These are phyloP conservation scores for Podiceps cristatus DNA, from an alignment of 2,113 vertebrate genomes.

Conservation along the genomic window DNA sequence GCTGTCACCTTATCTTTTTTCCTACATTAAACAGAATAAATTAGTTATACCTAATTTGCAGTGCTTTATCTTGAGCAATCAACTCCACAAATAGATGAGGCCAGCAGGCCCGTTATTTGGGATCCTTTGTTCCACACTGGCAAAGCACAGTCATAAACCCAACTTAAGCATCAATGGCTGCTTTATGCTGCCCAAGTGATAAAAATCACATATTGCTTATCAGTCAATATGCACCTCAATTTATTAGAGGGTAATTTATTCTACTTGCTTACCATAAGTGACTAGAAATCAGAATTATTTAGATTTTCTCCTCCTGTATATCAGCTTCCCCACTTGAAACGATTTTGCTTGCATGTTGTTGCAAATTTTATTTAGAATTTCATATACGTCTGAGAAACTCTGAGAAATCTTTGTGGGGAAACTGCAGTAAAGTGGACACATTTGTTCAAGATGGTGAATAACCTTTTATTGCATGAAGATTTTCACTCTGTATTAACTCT, in stretches of 20 bases:
- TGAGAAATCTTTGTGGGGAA: neutral
- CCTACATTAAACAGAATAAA: neutral
- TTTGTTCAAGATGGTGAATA: neutral
- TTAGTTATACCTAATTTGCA: conserved; percentile 2
- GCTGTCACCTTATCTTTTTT: neutral
- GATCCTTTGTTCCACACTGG: neutral
- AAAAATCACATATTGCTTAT: neutral
- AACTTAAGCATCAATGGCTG: neutral
- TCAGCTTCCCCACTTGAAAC: neutral
- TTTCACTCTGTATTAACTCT: neutral
- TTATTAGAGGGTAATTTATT: conserved; percentile 12
- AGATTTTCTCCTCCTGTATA: neutral
- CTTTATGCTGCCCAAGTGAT: neutral
- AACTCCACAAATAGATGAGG: neutral
- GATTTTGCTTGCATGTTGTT: neutral
- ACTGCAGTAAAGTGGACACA: neutral
- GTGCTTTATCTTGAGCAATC: neutral
- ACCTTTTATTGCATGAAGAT: neutral
- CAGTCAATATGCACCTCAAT: neutral
- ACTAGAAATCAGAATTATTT: conserved; percentile 6
- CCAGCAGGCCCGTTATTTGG: neutral
- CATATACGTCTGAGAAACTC: neutral
- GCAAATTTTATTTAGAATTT: neutral
- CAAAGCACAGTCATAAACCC: neutral
- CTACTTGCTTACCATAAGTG: neutral